A percentile compares a stretch with the other conserved stretches of the same genome.
Conservation (phyloP, 2,888 invertebrate species). For the Drosophila pseudotakahashii region DNA sequence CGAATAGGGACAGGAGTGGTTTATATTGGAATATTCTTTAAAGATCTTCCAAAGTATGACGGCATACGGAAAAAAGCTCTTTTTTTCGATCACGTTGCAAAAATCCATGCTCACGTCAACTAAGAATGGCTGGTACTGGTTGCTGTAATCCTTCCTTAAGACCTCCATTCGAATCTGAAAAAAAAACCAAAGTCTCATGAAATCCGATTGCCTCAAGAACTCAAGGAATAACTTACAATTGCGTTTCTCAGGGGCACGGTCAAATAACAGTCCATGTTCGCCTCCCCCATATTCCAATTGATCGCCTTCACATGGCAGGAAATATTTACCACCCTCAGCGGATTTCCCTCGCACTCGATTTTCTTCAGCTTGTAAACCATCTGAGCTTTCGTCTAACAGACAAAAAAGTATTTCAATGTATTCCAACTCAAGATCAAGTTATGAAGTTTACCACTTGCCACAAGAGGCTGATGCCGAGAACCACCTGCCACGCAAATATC, state of each 20-base stretch:
- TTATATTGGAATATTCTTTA: conserved; percentile 35
- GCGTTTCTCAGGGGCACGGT: conserved; percentile 3
- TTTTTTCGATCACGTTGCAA: conserved; percentile 33
- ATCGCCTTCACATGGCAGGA: conserved; percentile 36
- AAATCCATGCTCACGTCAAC: conserved; percentile 26
- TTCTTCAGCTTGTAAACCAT: conserved; percentile 36
- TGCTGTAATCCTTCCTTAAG: conserved; percentile 39
- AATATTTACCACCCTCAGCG: conserved; percentile 11
- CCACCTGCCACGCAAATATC: background rate
- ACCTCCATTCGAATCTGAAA: conserved; percentile 1
- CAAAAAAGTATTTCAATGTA: background rate
- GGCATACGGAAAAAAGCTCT: conserved; percentile 37
- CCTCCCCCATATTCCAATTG: conserved; percentile 37
- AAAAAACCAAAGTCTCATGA: no score
- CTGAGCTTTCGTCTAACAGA: background rate
- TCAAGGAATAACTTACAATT: background rate
- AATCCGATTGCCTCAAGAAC: background rate
- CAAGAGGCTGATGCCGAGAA: background rate
- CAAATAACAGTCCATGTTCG: conserved; percentile 20
- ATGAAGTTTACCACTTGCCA: background rate
- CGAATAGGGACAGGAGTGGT: conserved; percentile 44
- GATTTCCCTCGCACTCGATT: conserved; percentile 27
- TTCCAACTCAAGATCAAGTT: background rate
- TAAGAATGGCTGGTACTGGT: conserved; percentile 50
- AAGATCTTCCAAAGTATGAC: background rate